Evolutionary conservation across 2,888 invertebrate genomes (phyloP).

Genomic region (Nesidiocoris tenuis): DNA sequence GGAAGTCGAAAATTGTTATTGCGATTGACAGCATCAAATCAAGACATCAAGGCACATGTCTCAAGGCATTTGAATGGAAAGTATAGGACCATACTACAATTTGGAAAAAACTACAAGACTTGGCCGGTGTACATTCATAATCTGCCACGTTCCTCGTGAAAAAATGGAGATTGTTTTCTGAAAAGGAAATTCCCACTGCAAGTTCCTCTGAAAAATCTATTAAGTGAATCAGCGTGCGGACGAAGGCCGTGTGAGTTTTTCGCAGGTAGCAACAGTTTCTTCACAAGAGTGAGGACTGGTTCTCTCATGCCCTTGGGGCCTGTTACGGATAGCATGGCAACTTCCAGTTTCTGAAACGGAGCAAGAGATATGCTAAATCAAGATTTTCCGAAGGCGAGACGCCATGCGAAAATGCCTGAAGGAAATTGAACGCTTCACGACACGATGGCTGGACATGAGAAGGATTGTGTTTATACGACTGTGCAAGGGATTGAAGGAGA

Average conservation of each 20-base stretch:
- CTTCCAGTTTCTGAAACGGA: neutral
- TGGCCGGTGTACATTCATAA: too few relatives aligned
- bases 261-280: slow-evolving; percentile 1
- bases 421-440: too few relatives aligned
- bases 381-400: neutral
- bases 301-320: slow-evolving; percentile 26
- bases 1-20: too few relatives aligned
- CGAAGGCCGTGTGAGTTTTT: slow-evolving; percentile 29
- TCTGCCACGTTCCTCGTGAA: neutral
- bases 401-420: neutral
- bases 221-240: slow-evolving; percentile 21
- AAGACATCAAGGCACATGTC: too few relatives aligned
- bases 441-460: too few relatives aligned
- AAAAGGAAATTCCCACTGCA: slow-evolving; percentile 16
- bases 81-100: too few relatives aligned
- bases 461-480: too few relatives aligned
- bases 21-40: too few relatives aligned
- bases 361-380: neutral
- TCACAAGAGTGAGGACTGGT: neutral
- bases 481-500: too few relatives aligned
- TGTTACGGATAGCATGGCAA: slow-evolving; percentile 8
- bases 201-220: slow-evolving; percentile 27
- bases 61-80: too few relatives aligned
- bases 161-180: neutral
- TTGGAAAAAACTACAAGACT: too few relatives aligned